A percentile compares a stretch with the other conserved stretches of the same genome.
Conservation (phyloP, 2,113 vertebrate species). For the Nesogale talazaci region DNA sequence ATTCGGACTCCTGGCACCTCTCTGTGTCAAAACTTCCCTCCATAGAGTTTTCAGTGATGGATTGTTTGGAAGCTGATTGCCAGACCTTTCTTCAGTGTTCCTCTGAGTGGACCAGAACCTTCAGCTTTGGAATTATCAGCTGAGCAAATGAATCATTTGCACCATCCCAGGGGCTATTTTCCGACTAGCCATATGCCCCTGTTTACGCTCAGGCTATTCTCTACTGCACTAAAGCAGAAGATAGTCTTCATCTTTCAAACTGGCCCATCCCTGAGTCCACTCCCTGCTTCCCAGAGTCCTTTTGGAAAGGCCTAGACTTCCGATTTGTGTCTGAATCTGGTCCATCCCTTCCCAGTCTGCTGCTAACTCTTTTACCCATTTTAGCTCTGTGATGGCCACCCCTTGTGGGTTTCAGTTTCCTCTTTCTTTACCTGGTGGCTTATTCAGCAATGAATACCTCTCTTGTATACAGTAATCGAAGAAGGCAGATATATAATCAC, state of each 20-base stretch:
- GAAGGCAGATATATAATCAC: conserved; percentile 80
- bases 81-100: not conserved
- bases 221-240: not conserved
- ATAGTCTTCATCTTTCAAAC: conserved; percentile 26
- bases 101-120: not conserved
- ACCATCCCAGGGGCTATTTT: not conserved
- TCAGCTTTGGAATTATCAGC: not conserved
- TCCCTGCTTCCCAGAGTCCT: conserved; percentile 1
- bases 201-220: not conserved
- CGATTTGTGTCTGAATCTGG: not conserved
- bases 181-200: not conserved
- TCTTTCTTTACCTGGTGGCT: conserved; percentile 79
- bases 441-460: conserved; percentile 79
- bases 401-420: conserved; percentile 78
- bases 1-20: not conserved
- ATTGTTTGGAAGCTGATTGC: not conserved
- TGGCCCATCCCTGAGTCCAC: not conserved
- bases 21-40: not conserved
- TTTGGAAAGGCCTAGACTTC: conserved; percentile 15
- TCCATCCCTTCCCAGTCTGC: conserved; percentile 53
- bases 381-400: conserved; percentile 69
- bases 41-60: not conserved
- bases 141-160: not conserved
- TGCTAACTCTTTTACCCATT: conserved; percentile 50
- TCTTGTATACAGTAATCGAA: conserved; percentile 70